Base-by-base conservation (phyloP, 2,797 vertebrate genomes). In the Melanotaenia parkinsoni region DNA sequence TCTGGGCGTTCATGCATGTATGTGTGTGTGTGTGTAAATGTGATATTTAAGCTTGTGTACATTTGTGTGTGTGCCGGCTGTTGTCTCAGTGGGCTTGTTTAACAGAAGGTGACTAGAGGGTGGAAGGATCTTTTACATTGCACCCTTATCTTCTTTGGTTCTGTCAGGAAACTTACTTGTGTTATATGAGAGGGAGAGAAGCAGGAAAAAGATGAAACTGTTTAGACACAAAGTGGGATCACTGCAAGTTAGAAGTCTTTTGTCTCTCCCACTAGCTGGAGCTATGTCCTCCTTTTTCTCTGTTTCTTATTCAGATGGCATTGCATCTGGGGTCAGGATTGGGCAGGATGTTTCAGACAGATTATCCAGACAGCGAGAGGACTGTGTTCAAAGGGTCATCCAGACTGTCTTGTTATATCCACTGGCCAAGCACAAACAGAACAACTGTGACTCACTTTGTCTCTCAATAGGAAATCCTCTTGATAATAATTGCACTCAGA, bases 281-380 rank as follows among this genome's bases (percentile, higher is more conserved):
- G 58, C 53, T 70, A 37, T 37, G 35, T 74, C 33, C 37, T 58
- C n/a, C 63, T 40, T 50, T 59, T 35, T 45, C 43, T 79, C 47
- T 8, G 38, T 72, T 59, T 70, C 67, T 67, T 24, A 28, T 74
- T 87, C 70, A 12, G 62, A 66, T 58, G 37, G 9, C 11, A 0
- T 63, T 50, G 67, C 64, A 79, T 81, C 67, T 1, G 32, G 74
- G 78, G 69, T 82, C 63, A 24, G 61, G 68, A 85, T 68, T 63
- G 76, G 79, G 67, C 58, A 53, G 59, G 68, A 69, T 83, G 79
- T 85, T 86, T 81, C 62, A 72, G 69, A 85, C 74, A 74, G 85
- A 89, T 89, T 84, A 88, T 80, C 58, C 67, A 82, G 81, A 82
- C 73, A 63, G 69, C 62, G 66, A 76, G 68, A 70, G 64, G 71